Evolutionary conservation across 2,888 invertebrate species (phyloP).

Genomic region (Ichneumon xanthorius): DNA sequence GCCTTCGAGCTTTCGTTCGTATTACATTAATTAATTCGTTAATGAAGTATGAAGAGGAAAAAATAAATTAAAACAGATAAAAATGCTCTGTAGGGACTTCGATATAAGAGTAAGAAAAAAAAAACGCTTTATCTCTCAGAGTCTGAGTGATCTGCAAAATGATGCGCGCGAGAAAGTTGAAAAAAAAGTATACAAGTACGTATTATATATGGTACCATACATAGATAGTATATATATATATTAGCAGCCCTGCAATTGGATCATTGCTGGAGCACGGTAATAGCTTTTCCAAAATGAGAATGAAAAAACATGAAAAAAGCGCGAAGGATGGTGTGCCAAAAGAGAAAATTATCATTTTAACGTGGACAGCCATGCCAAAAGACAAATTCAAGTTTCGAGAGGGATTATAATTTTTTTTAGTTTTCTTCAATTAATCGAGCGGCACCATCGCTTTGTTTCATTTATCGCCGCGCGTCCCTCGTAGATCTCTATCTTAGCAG

Average conservation of each 20-base stretch:
- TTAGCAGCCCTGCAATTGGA: conserved; percentile 57
- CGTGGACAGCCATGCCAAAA: conserved; percentile 43
- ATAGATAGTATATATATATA: conserved; percentile 36
- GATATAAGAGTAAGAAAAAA: conserved; percentile 48
- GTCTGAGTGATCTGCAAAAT: conserved; percentile 59
- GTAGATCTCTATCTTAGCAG: conserved; percentile 63
- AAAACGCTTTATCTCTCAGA: conserved; percentile 64
- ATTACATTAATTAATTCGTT: conserved; percentile 56
- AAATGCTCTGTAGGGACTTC: conserved; percentile 52
- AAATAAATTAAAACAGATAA: not conserved
- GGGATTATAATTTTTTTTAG: conserved; percentile 7
- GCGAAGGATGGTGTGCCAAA: conserved; percentile 62
- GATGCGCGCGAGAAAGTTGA: conserved; percentile 48
- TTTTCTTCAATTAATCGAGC: conserved; percentile 5
- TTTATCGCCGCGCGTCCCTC: conserved; percentile 36
- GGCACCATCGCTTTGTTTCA: conserved; percentile 48
- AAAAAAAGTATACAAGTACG: conserved; percentile 30
- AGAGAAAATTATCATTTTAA: conserved; percentile 28
- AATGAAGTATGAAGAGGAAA: conserved; percentile 15
- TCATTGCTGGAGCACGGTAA: conserved; percentile 65
- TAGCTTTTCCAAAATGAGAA: conserved; percentile 62
- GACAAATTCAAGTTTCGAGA: conserved; percentile 17
- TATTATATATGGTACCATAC: conserved; percentile 29
- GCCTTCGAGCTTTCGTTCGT: conserved; percentile 63
- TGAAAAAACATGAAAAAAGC: conserved; percentile 10